phyloP scores from a whole-genome alignment of 2,888 invertebrate genomes.

The Opisthograptis luteolata region DNA sequence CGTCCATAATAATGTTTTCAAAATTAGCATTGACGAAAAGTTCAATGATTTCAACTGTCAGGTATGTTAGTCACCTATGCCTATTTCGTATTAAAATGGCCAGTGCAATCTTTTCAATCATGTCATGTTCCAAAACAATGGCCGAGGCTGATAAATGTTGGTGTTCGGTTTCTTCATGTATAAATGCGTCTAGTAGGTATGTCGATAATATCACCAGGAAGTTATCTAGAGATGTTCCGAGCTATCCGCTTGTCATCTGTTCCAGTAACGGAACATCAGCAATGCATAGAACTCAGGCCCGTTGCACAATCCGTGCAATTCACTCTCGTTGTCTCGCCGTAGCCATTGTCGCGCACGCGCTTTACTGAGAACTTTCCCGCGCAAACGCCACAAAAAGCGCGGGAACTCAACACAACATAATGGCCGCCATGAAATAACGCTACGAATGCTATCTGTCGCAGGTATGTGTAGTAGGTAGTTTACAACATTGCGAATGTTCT shows the following conservation, averaged over 20 bases:
- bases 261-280: constrained; percentile 73
- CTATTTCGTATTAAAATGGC: too few species aligned
- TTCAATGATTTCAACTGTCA: too few species aligned
- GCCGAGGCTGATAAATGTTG: neutral
- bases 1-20: too few species aligned
- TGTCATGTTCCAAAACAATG: neutral
- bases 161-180: neutral
- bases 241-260: constrained; percentile 64
- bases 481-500: constrained; percentile 74
- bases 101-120: neutral
- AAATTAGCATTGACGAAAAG: too few species aligned
- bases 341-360: constrained; percentile 80
- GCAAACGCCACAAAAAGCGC: constrained; percentile 79
- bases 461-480: constrained; percentile 47
- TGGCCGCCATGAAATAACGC: constrained; percentile 81
- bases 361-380: constrained; percentile 82
- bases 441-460: constrained; percentile 76
- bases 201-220: constrained; percentile 35
- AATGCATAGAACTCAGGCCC: constrained; percentile 65
- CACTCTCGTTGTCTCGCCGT: constrained; percentile 73
- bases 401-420: constrained; percentile 77
- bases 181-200: neutral
- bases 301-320: constrained; percentile 78
- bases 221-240: constrained; percentile 52
- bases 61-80: too few species aligned